Evolutionary conservation across 2,113 vertebrate species (phyloP), one percentile per base, ranked within the genome.

Genomic region (Brachyhypopomus gauderio): DNA sequence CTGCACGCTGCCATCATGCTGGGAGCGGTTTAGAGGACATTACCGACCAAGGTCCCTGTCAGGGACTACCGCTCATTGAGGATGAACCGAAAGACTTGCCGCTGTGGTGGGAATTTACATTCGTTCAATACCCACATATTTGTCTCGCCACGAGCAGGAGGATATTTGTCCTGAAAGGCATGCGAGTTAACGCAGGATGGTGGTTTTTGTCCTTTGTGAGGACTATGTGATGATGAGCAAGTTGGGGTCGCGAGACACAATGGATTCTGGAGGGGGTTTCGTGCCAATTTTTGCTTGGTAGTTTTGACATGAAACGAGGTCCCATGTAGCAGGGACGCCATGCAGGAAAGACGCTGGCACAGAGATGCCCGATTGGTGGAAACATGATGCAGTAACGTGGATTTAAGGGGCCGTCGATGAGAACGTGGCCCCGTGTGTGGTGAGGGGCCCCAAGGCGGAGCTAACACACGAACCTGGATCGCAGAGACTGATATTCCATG

Each of bases 51-150:
- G n/a, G n/a, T 36, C 55, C 36, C 69, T 66, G 72, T 9, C 0
- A 34, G 75, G 83, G 80, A 85, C 25, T 67, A 36, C 20, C 9
- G n/a, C 30, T 67, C 6, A 30, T 17, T n/a, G 64, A 23, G 5
- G 41, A 27, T 66, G 11, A 34, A 66, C 11, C 16, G 34, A 23
- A 16, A 69, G 48, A 58, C 5, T 1, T 7, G 20, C 23, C 27
- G 25, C 52, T 71, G 34, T 8, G 19, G 20, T 55, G 63, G 5
- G 36, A 17, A 34, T 36, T 56, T 69, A 14, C 23, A 34, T 59
- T 70, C 56, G 41, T 70, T 78, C 52, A 71, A 41, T 59, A 36
- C 64, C 27, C 55, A 60, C 64, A 58, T 17, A 16, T 67, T 55
- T 45, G 8, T 48, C 23, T 60, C 17, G 64, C 16, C 36, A 9